A percentile compares a stretch with the other conserved stretches of the same genome.
Evolutionary conservation across 1,140 invertebrate species (phyloP).

Genomic region (Calliphora vicina): DNA sequence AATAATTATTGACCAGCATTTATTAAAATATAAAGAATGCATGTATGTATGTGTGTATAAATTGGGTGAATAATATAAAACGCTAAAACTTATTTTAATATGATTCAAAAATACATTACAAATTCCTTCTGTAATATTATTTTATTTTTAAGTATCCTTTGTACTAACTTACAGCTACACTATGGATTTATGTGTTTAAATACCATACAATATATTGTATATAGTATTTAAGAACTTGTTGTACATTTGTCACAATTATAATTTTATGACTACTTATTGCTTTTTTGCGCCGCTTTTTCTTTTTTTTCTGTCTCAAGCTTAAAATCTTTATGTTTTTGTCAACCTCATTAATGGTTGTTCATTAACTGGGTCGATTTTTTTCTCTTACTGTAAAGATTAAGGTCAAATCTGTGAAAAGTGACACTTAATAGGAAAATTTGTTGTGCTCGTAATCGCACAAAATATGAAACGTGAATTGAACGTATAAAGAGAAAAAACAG

Average conservation of each 20-base stretch:
- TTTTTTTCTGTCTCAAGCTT: not conserved
- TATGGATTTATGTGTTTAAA: too few relatives aligned
- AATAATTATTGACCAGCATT: too few relatives aligned
- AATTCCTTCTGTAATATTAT: too few relatives aligned
- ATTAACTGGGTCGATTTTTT: constrained; percentile 21
- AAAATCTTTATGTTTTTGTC: not conserved
- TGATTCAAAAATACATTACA: too few relatives aligned
- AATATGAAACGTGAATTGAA: constrained; percentile 20
- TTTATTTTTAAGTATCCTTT: too few relatives aligned
- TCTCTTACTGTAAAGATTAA: not conserved
- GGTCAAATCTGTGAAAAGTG: constrained; percentile 24
- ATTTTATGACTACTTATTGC: not conserved
- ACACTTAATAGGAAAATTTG: constrained; percentile 20
- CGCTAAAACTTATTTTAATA: too few relatives aligned
- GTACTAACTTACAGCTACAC: too few relatives aligned
- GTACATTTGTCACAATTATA: not conserved
- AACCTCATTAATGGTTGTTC: constrained; percentile 25
- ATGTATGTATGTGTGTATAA: too few relatives aligned
- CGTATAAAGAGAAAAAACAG: not conserved
- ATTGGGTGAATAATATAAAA: too few relatives aligned
- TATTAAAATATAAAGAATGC: too few relatives aligned
- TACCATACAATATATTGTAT: too few relatives aligned
- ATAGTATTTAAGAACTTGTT: too few relatives aligned
- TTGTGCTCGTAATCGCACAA: not conserved
- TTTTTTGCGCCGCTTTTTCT: not conserved